phyloP scores from a whole-genome alignment of 2,888 invertebrate genomes.

The Perithous albicinctus region DNA sequence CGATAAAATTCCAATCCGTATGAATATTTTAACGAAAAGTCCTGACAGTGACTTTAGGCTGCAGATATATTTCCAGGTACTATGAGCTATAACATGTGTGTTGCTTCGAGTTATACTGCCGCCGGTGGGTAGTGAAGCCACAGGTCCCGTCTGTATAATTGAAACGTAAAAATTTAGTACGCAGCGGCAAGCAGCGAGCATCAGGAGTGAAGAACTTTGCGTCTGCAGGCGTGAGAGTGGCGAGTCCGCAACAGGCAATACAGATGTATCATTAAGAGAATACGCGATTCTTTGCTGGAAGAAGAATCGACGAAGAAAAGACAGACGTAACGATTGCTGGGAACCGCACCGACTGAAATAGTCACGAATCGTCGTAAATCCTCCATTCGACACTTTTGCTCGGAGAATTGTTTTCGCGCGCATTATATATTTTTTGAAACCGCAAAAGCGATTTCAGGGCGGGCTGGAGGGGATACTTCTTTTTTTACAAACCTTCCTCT shows the following conservation, averaged over 20 bases:
- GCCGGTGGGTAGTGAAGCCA: slow-evolving; percentile 7
- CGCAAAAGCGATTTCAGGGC: too few species aligned
- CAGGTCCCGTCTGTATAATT: slow-evolving; percentile 60
- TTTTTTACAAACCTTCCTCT: too few species aligned
- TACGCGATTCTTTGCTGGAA: slow-evolving; percentile 17
- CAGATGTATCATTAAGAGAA: slow-evolving; percentile 63
- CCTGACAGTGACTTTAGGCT: slow-evolving; percentile 17
- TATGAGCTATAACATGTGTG: slow-evolving; percentile 33
- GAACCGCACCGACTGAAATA: slow-evolving; percentile 39
- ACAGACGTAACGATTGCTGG: slow-evolving; percentile 22
- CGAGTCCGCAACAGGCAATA: slow-evolving; percentile 59
- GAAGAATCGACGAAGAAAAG: slow-evolving; percentile 41
- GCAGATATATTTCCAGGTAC: slow-evolving; percentile 38
- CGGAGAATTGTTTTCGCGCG: slow-evolving; percentile 29
- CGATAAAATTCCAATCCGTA: not conserved
- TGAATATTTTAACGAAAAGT: slow-evolving; percentile 6
- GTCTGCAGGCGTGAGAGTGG: slow-evolving; percentile 29
- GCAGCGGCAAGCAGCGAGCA: slow-evolving; percentile 36
- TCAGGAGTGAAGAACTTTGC: slow-evolving; percentile 11
- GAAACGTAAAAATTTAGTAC: slow-evolving; percentile 67
- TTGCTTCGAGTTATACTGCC: slow-evolving; percentile 25
- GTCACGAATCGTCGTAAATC: slow-evolving; percentile 63
- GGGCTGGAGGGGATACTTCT: too few species aligned
- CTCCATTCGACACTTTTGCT: slow-evolving; percentile 31
- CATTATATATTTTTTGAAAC: slow-evolving; percentile 17